A percentile compares a stretch with the other conserved stretches of the same genome.
Evolutionary conservation across 1,140 invertebrate genomes (phyloP).

Genomic region (Heliconius nattereri): DNA sequence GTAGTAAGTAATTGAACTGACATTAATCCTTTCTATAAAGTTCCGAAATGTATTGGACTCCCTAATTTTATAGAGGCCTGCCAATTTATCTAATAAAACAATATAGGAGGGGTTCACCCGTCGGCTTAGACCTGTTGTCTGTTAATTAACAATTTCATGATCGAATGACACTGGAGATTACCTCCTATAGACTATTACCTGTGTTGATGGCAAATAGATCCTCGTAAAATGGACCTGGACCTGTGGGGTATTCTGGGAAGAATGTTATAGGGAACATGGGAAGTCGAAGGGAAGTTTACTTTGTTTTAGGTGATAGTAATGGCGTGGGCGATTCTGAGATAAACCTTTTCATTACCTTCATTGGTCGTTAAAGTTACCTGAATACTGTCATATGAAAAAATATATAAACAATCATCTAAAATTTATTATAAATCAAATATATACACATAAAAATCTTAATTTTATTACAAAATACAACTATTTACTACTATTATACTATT

Average conservation of each 20-base stretch:
- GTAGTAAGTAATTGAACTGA: constrained; percentile 18
- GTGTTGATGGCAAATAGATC: constrained; percentile 54
- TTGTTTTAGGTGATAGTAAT: not conserved
- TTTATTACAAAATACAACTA: not conserved
- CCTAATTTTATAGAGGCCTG: constrained; percentile 32
- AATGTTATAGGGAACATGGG: not conserved
- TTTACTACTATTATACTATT: too few relatives aligned
- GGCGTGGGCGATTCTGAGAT: not conserved
- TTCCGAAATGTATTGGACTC: constrained; percentile 23
- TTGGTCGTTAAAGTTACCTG: too few relatives aligned
- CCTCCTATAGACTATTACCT: constrained; percentile 49
- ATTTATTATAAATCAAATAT: not conserved
- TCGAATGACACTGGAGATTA: constrained; percentile 52
- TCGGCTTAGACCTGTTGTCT: constrained; percentile 37
- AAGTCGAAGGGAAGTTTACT: not conserved
- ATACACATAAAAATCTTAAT: not conserved
- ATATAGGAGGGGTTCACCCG: constrained; percentile 27
- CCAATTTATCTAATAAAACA: constrained; percentile 40
- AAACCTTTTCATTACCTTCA: not conserved
- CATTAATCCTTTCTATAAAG: constrained; percentile 33
- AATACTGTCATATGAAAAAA: not conserved
- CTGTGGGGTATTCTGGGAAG: constrained; percentile 18
- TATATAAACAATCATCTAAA: not conserved
- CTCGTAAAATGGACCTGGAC: constrained; percentile 45
- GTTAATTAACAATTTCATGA: constrained; percentile 71